phyloP scores from a whole-genome alignment of 2,888 invertebrate genomes.

The Xestoiulus laeticollis region DNA sequence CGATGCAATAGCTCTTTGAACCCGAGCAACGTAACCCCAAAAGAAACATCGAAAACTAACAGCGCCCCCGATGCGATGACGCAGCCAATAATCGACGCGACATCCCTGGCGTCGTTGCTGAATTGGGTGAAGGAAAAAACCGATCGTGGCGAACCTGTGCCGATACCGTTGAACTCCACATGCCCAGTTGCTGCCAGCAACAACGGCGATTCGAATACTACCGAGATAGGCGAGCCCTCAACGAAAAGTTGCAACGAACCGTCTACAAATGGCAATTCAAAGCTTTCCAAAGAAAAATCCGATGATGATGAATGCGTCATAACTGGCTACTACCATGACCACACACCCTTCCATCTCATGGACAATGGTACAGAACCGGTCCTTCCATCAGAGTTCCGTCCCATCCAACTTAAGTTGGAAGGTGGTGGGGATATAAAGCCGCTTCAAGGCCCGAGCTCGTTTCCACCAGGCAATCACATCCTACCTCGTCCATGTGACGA shows the following conservation, averaged over 20 bases:
- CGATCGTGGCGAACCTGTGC: background rate
- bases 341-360: background rate
- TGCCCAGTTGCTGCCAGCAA: background rate
- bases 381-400: background rate
- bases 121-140: background rate
- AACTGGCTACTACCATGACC: background rate
- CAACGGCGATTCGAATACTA: background rate
- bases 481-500: background rate
- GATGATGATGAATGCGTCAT: constrained; percentile 9
- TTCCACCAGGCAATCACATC: background rate
- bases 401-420: background rate
- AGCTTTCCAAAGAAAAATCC: background rate
- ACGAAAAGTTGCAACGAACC: background rate
- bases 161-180: background rate
- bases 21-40: background rate
- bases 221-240: background rate
- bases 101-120: background rate
- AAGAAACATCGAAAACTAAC: background rate
- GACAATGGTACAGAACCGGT: background rate
- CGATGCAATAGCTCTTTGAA: background rate
- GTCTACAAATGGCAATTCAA: background rate
- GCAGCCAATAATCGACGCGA: background rate
- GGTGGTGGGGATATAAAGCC: background rate
- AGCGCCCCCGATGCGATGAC: too few relatives aligned
- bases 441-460: background rate